These are phyloP conservation scores for Platycheirus albimanus DNA, from an alignment of 2,888 invertebrate species.

Conservation along the genomic window DNA sequence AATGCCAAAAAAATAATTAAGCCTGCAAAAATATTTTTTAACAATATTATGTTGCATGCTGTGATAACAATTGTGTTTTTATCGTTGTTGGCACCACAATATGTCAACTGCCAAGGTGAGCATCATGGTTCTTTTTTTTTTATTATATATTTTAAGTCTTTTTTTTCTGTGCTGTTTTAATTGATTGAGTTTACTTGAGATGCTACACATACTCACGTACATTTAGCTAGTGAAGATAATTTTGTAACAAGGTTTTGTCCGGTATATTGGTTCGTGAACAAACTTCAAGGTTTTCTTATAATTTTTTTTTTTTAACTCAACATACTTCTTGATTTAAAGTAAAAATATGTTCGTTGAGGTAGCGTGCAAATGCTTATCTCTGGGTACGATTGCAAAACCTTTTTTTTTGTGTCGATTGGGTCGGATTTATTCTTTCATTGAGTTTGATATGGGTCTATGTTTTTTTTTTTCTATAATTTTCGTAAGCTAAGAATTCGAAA, in stretches of 20 bases:
- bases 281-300: slow-evolving; percentile 49
- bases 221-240: slow-evolving; percentile 25
- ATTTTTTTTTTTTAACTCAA: too few species aligned
- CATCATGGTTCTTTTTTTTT: slow-evolving; percentile 40
- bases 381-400: not conserved
- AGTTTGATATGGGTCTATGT: not conserved
- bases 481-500: not conserved
- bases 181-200: slow-evolving; percentile 23
- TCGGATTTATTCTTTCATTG: not conserved
- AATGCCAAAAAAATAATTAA: slow-evolving; percentile 17
- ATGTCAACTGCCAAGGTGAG: slow-evolving; percentile 70
- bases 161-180: slow-evolving; percentile 27
- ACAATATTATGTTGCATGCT: slow-evolving; percentile 9
- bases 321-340: not conserved
- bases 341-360: not conserved
- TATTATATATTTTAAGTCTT: slow-evolving; percentile 65
- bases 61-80: slow-evolving; percentile 62
- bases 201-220: slow-evolving; percentile 15
- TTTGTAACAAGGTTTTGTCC: slow-evolving; percentile 51
- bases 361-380: not conserved
- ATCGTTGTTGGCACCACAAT: slow-evolving; percentile 45
- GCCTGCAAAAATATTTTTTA: slow-evolving; percentile 8
- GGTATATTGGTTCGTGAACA: slow-evolving; percentile 20
- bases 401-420: not conserved
- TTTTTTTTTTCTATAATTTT: too few species aligned